Percentiles rank a stretch among this genome's conserved stretches.
These are phyloP conservation scores for Haplochromis vanheusdeni DNA, from an alignment of 2,113 vertebrate species.

Conservation along the genomic window DNA sequence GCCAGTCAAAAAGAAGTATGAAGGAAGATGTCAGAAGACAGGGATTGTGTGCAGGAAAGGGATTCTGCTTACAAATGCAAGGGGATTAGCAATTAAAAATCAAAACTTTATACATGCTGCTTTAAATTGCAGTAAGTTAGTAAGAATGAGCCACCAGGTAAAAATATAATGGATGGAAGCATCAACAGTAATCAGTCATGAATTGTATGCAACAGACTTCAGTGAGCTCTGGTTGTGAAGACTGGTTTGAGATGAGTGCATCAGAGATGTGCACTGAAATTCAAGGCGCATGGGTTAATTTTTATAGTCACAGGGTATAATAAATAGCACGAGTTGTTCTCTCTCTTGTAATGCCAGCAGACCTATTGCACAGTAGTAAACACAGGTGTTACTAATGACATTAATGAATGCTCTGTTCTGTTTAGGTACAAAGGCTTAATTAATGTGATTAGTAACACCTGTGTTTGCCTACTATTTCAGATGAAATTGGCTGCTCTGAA, in stretches of 20 bases:
- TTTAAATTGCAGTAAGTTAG: not conserved
- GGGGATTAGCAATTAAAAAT: not conserved
- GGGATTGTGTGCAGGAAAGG: not conserved
- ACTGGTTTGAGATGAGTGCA: not conserved
- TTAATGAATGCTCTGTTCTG: not conserved
- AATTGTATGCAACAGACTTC: not conserved
- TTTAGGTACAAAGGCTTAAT: not conserved
- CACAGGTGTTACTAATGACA: not conserved
- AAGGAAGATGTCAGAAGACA: slow-evolving; percentile 43
- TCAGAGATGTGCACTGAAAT: not conserved
- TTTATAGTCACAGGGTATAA: not conserved
- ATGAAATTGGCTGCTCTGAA: not conserved
- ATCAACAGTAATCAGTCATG: not conserved
- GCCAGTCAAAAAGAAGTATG: slow-evolving; percentile 54
- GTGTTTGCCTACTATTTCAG: not conserved
- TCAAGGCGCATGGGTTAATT: not conserved
- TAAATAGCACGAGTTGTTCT: not conserved
- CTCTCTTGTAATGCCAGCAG: not conserved
- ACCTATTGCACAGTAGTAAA: not conserved
- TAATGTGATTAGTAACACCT: not conserved
- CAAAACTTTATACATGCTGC: not conserved
- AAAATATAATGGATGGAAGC: not conserved
- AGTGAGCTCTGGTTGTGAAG: not conserved
- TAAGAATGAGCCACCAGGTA: not conserved
- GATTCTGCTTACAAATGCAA: not conserved